phyloP scores from a whole-genome alignment of 1,140 invertebrate species.

The Macrobrachium nipponense region DNA sequence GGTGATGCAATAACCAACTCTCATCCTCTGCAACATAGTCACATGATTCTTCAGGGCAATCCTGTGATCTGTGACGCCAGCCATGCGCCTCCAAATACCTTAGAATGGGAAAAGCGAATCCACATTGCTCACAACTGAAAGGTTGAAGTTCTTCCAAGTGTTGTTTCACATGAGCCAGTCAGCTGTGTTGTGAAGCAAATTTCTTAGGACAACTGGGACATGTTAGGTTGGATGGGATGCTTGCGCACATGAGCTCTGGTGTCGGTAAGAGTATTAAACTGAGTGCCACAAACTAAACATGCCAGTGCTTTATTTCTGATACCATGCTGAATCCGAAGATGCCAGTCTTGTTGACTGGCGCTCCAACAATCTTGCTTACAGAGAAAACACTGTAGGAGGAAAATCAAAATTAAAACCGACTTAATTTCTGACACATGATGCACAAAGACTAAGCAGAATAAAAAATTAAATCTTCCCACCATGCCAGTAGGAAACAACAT shows the following conservation, averaged over 20 bases:
- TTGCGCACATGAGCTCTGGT: constrained; percentile 44
- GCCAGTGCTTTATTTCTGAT: constrained; percentile 34
- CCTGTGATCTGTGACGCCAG: constrained; percentile 28
- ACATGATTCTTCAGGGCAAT: constrained; percentile 27
- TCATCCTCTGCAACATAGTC: constrained; percentile 29
- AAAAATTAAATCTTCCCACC: not conserved
- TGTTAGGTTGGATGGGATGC: constrained; percentile 23
- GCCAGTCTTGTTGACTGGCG: constrained; percentile 45
- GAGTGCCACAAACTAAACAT: constrained; percentile 41
- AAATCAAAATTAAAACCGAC: not conserved
- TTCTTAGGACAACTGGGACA: constrained; percentile 39
- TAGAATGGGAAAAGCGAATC: not conserved
- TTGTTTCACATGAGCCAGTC: constrained; percentile 21
- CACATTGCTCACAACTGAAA: constrained; percentile 30
- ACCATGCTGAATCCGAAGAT: constrained; percentile 36
- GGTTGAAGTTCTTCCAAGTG: constrained; percentile 35
- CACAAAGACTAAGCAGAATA: not conserved
- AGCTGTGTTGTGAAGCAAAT: constrained; percentile 39
- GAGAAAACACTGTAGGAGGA: constrained; percentile 40
- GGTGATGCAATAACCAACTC: constrained; percentile 46
- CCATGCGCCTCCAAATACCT: constrained; percentile 17
- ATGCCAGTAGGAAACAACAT: too few relatives aligned
- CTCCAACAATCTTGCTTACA: constrained; percentile 47
- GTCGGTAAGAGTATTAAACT: constrained; percentile 34
- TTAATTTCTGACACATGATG: not conserved